Conservation (phyloP, 2,113 vertebrate genomes). For the Onychostruthus taczanowskii region DNA sequence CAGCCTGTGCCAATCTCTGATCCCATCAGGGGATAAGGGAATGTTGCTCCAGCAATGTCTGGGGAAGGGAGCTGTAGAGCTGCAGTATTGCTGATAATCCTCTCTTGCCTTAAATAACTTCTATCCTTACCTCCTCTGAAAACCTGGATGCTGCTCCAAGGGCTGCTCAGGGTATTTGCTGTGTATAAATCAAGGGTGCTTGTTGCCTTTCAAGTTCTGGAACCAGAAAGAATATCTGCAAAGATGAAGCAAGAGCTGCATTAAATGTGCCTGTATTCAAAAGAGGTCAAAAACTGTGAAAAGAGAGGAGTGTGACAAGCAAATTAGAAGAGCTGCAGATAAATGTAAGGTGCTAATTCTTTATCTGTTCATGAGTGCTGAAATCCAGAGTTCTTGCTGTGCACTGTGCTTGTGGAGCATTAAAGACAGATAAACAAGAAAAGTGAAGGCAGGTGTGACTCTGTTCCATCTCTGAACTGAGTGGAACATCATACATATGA, state of each 20-base stretch:
- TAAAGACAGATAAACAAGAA: not conserved
- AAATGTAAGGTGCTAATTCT: not conserved
- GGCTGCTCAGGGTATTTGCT: not conserved
- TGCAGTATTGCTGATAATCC: not conserved
- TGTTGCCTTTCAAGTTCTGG: not conserved
- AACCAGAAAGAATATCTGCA: not conserved
- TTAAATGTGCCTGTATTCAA: not conserved
- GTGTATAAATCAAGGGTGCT: not conserved
- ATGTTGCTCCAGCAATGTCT: not conserved
- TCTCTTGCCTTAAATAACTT: not conserved
- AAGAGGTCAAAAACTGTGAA: not conserved
- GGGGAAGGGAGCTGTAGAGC: not conserved
- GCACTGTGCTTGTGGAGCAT: not conserved
- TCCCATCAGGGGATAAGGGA: not conserved
- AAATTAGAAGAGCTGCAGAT: not conserved
- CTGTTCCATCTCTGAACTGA: not conserved
- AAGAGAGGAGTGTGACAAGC: not conserved
- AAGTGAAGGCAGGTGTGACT: not conserved
- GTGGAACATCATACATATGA: not conserved
- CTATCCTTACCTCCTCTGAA: not conserved
- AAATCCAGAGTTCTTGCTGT: not conserved
- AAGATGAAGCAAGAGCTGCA: not conserved
- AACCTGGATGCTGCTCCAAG: not conserved
- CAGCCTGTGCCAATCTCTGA: not conserved
- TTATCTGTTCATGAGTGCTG: not conserved